A percentile compares a stretch with the other conserved stretches of the same genome.
Evolutionary conservation across 2,888 invertebrate species (phyloP).

Genomic region (Caenorhabditis macrosperma): DNA sequence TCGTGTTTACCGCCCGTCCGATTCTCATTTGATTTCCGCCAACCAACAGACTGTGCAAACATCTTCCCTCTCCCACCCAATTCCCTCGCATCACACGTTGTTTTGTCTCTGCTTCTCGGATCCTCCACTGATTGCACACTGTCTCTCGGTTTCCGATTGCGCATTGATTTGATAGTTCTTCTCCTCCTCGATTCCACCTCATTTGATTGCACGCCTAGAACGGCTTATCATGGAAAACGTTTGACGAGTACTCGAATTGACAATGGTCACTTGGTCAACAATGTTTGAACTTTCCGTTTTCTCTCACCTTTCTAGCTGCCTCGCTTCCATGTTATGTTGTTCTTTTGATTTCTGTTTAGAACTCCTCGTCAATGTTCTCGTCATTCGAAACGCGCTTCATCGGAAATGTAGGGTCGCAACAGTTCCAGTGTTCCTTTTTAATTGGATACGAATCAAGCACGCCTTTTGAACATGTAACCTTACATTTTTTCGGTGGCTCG

Average conservation of each 20-base stretch:
- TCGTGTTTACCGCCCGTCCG: not conserved
- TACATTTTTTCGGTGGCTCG: too few species aligned
- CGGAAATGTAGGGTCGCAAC: too few species aligned
- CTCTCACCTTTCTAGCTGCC: not conserved
- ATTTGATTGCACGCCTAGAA: constrained; percentile 4
- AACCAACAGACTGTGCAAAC: constrained; percentile 29
- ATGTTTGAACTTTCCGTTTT: not conserved
- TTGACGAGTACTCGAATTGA: not conserved
- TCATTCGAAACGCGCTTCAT: too few species aligned
- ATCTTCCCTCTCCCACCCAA: not conserved
- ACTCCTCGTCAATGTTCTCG: too few species aligned
- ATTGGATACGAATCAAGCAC: too few species aligned
- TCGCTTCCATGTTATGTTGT: too few species aligned
- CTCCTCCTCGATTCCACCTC: not conserved
- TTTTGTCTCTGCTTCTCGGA: constrained; percentile 14
- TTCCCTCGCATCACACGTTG: constrained; percentile 11
- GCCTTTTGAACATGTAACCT: too few species aligned
- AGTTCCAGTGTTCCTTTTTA: too few species aligned
- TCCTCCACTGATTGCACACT: constrained; percentile 2
- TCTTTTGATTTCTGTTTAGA: too few species aligned
- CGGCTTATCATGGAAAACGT: not conserved
- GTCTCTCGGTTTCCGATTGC: constrained; percentile 5
- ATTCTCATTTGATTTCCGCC: constrained; percentile 4
- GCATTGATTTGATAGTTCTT: constrained; percentile 4
- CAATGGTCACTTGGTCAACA: not conserved